Conservation (phyloP, 2,113 vertebrate species). For the Lonchura striata region DNA sequence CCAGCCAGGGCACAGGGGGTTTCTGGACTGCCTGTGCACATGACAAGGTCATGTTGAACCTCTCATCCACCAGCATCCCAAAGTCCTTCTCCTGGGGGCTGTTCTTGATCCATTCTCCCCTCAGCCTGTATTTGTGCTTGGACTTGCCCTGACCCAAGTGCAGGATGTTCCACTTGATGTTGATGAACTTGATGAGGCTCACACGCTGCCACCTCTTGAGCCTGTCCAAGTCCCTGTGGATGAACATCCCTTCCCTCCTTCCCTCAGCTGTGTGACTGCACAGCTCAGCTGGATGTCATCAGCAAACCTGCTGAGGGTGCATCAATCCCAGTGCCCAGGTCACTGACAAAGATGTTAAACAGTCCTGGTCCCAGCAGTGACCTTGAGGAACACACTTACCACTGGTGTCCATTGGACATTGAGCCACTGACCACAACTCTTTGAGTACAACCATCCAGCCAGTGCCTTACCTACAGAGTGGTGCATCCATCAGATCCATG, state of each 20-base stretch:
- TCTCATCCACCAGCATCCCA: not conserved
- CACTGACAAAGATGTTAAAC: not conserved
- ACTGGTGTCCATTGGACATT: not conserved
- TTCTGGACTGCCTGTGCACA: not conserved
- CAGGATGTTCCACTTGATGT: not conserved
- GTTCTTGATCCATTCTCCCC: not conserved
- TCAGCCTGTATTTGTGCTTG: not conserved
- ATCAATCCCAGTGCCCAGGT: not conserved
- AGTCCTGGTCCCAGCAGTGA: not conserved
- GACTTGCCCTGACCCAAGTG: not conserved
- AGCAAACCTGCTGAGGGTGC: not conserved
- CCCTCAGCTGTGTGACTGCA: not conserved
- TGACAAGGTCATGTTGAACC: not conserved
- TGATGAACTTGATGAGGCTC: not conserved
- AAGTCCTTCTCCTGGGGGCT: not conserved
- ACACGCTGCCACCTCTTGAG: not conserved
- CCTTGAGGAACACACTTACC: not conserved
- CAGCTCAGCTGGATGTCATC: not conserved
- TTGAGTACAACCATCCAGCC: not conserved
- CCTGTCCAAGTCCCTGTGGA: not conserved
- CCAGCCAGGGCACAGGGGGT: not conserved
- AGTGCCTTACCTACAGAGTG: accelerated
- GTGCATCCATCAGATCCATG: not conserved
- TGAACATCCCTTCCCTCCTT: not conserved
- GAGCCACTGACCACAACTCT: not conserved